A percentile compares a stretch with the other conserved stretches of the same genome.
These are phyloP conservation scores for Rhopalosiphum padi DNA, from an alignment of 1,140 invertebrate genomes.

Conservation along the genomic window DNA sequence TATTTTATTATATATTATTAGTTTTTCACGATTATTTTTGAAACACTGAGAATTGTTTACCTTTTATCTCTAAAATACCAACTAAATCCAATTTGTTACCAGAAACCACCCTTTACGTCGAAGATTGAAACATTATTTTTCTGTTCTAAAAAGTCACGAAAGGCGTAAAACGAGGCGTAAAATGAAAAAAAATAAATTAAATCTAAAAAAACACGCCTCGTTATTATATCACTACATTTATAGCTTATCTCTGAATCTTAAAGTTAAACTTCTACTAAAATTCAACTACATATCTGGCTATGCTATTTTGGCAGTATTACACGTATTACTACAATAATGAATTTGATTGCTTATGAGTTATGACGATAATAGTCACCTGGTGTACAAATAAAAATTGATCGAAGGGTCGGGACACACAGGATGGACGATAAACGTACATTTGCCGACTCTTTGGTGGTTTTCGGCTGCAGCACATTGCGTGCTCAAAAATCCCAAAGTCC, in stretches of 20 bases:
- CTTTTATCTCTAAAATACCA: background rate
- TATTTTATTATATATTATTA: background rate
- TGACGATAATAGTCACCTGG: background rate
- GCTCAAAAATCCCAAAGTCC: background rate
- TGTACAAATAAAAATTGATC: slow-evolving; percentile 46
- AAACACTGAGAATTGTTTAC: background rate
- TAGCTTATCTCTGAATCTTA: background rate
- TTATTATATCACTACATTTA: background rate
- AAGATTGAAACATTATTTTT: background rate
- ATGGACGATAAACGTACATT: slow-evolving; percentile 17
- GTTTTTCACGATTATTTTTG: background rate
- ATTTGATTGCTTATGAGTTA: background rate
- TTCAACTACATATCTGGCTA: background rate
- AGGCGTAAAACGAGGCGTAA: background rate
- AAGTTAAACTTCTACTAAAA: background rate
- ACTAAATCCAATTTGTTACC: background rate
- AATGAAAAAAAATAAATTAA: background rate
- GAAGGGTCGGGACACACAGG: background rate
- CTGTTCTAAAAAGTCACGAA: background rate
- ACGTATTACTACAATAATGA: background rate
- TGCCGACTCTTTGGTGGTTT: background rate
- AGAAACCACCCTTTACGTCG: background rate
- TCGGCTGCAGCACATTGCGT: too few relatives aligned
- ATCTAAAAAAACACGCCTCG: too few relatives aligned
- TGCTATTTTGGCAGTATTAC: background rate